Percentiles rank a stretch among this genome's conserved stretches.
These are phyloP conservation scores for Linurgus olivaceus DNA, from an alignment of 2,797 vertebrate species.

Conservation along the genomic window DNA sequence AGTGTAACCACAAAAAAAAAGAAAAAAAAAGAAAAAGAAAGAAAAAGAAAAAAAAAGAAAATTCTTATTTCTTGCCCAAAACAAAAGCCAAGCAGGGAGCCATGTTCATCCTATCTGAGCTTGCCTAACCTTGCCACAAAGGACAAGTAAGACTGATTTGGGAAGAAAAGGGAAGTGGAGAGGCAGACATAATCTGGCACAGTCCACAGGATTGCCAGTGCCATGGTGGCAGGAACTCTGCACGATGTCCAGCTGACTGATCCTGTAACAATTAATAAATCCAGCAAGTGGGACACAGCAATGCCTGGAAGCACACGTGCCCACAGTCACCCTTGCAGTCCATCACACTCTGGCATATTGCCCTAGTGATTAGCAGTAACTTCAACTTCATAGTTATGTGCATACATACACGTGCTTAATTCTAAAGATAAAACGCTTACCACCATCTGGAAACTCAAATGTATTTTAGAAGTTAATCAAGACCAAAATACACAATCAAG, in stretches of 20 bases:
- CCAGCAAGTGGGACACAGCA: background rate
- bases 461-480: slow-evolving; percentile 1
- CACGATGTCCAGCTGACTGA: background rate
- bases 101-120: background rate
- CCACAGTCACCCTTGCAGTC: background rate
- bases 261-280: background rate
- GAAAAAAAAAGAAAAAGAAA: background rate
- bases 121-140: background rate
- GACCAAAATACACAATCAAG: slow-evolving; percentile 9
- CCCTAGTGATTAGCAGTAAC: background rate
- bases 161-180: background rate
- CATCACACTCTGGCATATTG: background rate
- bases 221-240: background rate
- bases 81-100: background rate
- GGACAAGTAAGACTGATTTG: background rate
- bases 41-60: background rate
- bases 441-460: background rate
- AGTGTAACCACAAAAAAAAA: background rate
- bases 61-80: background rate
- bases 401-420: background rate
- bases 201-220: background rate
- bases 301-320: accelerated
- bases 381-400: background rate
- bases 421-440: background rate
- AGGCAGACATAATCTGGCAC: background rate